Conservation (phyloP, 2,113 vertebrate species). For the Dermatemys mawii region DNA sequence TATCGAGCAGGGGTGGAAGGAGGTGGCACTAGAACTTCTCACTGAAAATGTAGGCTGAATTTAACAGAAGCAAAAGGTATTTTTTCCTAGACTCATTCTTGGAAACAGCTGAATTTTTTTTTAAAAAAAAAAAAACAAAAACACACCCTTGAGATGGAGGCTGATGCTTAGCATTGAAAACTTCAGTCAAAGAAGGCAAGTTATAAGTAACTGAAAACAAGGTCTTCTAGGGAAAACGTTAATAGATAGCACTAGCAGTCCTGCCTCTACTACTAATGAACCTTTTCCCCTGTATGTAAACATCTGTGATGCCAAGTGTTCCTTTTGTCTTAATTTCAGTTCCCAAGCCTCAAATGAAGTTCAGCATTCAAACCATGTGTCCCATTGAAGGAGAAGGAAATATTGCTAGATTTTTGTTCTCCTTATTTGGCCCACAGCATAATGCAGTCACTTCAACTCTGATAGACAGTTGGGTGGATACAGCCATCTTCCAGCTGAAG, state of each 20-base stretch:
- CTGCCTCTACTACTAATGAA: background rate
- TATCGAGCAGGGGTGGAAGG: background rate
- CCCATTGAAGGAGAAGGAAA: conserved; percentile 95
- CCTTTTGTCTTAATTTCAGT: conserved; percentile 79
- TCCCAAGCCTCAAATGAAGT: conserved; percentile 96
- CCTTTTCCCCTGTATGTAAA: background rate
- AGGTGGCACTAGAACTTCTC: background rate
- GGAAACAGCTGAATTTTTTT: background rate
- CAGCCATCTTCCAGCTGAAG: conserved; percentile 87
- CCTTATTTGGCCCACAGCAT: conserved; percentile 85
- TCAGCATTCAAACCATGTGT: conserved; percentile 93
- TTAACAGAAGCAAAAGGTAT: background rate
- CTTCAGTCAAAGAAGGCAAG: background rate
- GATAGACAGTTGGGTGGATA: conserved; percentile 94
- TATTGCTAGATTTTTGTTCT: conserved; percentile 92
- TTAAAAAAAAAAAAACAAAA: background rate
- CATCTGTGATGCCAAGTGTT: background rate
- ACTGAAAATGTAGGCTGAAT: background rate
- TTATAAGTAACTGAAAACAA: background rate
- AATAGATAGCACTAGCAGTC: no score
- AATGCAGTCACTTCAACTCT: conserved; percentile 82
- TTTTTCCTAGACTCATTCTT: background rate
- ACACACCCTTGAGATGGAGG: background rate
- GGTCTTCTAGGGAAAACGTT: background rate
- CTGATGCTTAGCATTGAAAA: background rate